Percentiles rank a stretch among this genome's conserved stretches.
phyloP scores from a whole-genome alignment of 2,797 vertebrate genomes.

The Ptychadena robeensis region DNA sequence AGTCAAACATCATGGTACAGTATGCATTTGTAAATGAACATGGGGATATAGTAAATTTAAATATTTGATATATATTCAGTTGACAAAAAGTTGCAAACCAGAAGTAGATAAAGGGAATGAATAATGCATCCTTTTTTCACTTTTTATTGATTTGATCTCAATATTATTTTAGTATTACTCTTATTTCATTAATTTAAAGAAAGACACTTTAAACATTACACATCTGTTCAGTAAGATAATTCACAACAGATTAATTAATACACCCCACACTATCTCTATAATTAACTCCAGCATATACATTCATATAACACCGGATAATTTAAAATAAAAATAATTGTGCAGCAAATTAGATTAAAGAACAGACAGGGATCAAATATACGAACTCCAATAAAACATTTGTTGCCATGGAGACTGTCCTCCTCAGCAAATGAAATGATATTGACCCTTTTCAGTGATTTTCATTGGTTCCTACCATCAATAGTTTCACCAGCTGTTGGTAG shows the following conservation, averaged over 20 bases:
- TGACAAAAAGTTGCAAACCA: too few relatives aligned
- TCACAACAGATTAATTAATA: constrained; percentile 20
- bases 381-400: not conserved
- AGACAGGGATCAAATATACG: not conserved
- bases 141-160: not conserved
- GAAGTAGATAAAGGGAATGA: too few relatives aligned
- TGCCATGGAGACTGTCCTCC: constrained; percentile 14
- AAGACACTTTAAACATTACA: constrained; percentile 14
- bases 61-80: too few relatives aligned
- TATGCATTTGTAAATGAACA: too few relatives aligned
- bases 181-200: not conserved
- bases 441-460: constrained; percentile 10
- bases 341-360: constrained; percentile 20
- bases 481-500: not conserved
- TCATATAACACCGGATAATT: not conserved
- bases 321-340: constrained; percentile 16
- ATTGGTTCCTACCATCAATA: constrained; percentile 12
- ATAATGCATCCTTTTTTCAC: not conserved
- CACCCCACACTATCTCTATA: constrained; percentile 4
- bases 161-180: not conserved
- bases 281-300: constrained; percentile 1
- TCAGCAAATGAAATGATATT: constrained; percentile 17
- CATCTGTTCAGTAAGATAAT: constrained; percentile 7
- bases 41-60: too few relatives aligned
- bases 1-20: too few relatives aligned